A percentile compares a stretch with the other conserved stretches of the same genome.
phyloP scores from a whole-genome alignment of 2,888 invertebrate species.

The Capitulum mitella region DNA sequence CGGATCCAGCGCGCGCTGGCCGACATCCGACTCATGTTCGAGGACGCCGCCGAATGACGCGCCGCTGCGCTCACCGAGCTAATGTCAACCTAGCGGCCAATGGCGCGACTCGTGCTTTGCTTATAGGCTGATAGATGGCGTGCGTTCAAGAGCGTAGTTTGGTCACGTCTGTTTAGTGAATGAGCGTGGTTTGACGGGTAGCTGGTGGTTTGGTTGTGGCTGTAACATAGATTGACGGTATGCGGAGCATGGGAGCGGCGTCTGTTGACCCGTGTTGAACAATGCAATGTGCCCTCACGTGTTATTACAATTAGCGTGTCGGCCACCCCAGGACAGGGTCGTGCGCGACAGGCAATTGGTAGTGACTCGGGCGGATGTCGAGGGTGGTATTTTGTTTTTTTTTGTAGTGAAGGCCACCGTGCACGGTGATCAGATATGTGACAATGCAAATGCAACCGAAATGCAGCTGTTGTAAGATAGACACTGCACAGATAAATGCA shows the following conservation, averaged over 20 bases:
- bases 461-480: background rate
- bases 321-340: background rate
- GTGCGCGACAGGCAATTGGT: background rate
- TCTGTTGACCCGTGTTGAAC: background rate
- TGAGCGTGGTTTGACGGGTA: background rate
- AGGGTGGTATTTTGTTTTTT: background rate
- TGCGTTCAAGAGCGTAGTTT: background rate
- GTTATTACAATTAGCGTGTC: background rate
- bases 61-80: background rate
- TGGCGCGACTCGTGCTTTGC: background rate
- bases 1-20: constrained; percentile 62
- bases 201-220: background rate
- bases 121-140: background rate
- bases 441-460: background rate
- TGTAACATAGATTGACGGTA: background rate
- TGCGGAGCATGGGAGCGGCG: background rate
- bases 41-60: background rate
- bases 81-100: background rate
- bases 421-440: background rate
- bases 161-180: no score
- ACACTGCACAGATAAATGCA: no score
- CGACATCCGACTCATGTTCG: constrained; percentile 50
- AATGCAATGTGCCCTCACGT: background rate
- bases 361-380: background rate
- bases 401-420: background rate